Evolutionary conservation across 2,797 vertebrate genomes (phyloP).

Genomic region (Macropus fuliginosus): DNA sequence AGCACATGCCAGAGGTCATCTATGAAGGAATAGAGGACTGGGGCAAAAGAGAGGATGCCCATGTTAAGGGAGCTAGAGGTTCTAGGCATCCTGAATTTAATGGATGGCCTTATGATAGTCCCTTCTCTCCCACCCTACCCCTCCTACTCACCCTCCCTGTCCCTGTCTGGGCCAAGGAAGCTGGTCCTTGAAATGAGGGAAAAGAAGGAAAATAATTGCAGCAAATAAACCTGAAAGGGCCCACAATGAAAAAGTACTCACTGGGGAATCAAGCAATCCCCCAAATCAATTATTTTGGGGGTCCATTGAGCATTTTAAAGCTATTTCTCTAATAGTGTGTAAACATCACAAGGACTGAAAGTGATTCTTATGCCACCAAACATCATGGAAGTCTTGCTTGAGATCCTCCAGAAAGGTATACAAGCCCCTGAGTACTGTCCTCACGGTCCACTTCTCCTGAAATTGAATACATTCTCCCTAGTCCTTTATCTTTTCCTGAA

Average conservation of each 20-base stretch:
- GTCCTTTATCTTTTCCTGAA: conserved; percentile 16
- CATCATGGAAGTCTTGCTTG: conserved; percentile 37
- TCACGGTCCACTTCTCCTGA: conserved; percentile 47
- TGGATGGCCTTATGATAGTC: neutral
- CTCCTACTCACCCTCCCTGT: too few relatives aligned
- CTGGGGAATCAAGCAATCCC: conserved; percentile 59
- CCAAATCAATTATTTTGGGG: conserved; percentile 62
- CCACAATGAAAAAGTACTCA: conserved; percentile 14
- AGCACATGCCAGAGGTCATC: neutral
- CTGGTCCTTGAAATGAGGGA: neutral
- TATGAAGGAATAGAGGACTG: neutral
- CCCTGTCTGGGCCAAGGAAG: neutral
- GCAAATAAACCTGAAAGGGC: conserved; percentile 71
- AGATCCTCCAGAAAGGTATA: neutral
- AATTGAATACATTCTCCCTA: conserved; percentile 5
- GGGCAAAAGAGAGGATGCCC: neutral
- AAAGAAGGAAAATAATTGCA: conserved; percentile 77
- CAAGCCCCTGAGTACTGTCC: neutral
- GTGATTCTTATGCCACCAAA: conserved; percentile 49
- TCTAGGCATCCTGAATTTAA: neutral
- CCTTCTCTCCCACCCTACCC: neutral
- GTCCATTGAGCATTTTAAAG: conserved; percentile 77
- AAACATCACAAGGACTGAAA: conserved; percentile 53
- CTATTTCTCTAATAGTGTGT: conserved; percentile 71
- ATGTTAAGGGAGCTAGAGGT: neutral